Evolutionary conservation across 1,140 invertebrate species (phyloP).

Genomic region (Drosophila sucinea): DNA sequence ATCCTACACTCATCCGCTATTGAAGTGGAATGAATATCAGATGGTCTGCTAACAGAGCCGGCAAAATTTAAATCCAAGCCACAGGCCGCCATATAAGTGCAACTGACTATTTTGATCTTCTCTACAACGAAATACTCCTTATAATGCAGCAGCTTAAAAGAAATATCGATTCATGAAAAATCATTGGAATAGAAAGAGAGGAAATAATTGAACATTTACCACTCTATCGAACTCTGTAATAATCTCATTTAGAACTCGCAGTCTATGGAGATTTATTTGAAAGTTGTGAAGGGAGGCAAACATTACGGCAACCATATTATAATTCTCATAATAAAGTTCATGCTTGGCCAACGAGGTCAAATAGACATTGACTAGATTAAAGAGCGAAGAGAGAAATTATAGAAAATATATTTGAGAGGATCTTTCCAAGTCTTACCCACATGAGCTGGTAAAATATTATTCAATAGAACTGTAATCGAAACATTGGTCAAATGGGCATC

Average conservation of each 20-base stretch:
- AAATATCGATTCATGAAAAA: background rate
- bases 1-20: constrained; percentile 9
- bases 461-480: constrained; percentile 91
- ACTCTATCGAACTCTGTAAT: constrained; percentile 93
- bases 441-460: constrained; percentile 93
- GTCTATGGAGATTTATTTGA: constrained; percentile 85
- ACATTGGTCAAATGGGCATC: constrained; percentile 89
- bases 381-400: constrained; percentile 42
- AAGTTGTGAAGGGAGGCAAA: constrained; percentile 95
- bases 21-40: background rate
- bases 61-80: constrained; percentile 86
- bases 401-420: background rate
- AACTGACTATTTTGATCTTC: constrained; percentile 96
- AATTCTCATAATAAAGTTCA: constrained; percentile 92
- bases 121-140: constrained; percentile 84
- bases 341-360: constrained; percentile 88
- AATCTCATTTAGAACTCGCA: constrained; percentile 93
- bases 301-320: constrained; percentile 93
- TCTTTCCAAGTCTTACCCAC: constrained; percentile 87
- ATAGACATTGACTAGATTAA: constrained; percentile 88
- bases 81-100: constrained; percentile 97
- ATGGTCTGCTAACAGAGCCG: background rate
- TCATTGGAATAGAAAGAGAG: background rate
- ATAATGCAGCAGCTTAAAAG: constrained; percentile 35
- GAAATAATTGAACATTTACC: constrained; percentile 35